These are phyloP conservation scores for Aurelia aurita DNA, from an alignment of 30 jellyfish, hydroid and myxozoan species.

Conservation along the genomic window DNA sequence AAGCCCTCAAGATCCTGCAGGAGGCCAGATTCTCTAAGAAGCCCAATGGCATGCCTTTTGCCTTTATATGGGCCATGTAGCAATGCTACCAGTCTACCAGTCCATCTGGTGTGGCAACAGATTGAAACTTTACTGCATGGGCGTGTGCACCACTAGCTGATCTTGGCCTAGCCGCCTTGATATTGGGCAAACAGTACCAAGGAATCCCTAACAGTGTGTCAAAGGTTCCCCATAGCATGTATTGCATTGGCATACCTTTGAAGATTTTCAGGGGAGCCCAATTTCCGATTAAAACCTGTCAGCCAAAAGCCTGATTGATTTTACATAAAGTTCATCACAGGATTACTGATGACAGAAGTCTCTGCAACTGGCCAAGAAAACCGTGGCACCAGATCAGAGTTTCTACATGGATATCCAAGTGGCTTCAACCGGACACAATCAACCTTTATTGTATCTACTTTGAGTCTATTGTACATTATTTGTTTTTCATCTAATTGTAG, in stretches of 20 bases:
- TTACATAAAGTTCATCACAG: too few relatives aligned
- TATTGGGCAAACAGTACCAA: too few relatives aligned
- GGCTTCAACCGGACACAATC: neutral
- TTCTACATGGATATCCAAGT: neutral
- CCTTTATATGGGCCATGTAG: constrained; percentile 21
- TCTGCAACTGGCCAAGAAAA: neutral
- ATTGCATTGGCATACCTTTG: neutral
- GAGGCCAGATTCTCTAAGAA: too few relatives aligned
- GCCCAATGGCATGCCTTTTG: constrained; percentile 21
- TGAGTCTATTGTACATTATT: neutral
- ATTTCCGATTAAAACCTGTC: neutral
- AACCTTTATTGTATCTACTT: neutral
- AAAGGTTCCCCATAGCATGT: neutral
- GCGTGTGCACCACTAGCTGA: too few relatives aligned
- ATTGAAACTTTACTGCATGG: too few relatives aligned
- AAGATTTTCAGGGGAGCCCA: neutral
- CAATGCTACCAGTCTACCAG: constrained; percentile 15
- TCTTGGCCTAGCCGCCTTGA: too few relatives aligned
- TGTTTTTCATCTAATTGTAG: too few relatives aligned
- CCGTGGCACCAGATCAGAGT: neutral
- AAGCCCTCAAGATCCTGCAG: too few relatives aligned
- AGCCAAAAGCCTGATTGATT: neutral
- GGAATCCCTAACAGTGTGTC: neutral
- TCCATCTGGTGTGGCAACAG: constrained; percentile 28
- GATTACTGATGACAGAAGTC: neutral